phyloP scores from a whole-genome alignment of 2,888 invertebrate species.

The Drosophila multiciliata region DNA sequence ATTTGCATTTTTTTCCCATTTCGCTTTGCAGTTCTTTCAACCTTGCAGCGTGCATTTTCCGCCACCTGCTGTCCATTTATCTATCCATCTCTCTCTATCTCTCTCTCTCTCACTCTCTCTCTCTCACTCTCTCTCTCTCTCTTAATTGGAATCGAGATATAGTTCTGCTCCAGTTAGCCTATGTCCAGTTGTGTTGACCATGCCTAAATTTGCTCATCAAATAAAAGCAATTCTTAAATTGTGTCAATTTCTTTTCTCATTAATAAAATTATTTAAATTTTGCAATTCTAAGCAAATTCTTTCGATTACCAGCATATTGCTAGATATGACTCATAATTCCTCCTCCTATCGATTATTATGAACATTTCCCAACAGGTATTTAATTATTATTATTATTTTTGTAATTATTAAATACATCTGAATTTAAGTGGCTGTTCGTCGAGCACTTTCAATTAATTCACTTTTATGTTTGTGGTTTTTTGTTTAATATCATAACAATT shows the following conservation, averaged over 20 bases:
- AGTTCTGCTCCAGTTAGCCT: constrained; percentile 3
- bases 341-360: too few relatives aligned
- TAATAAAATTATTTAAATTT: neutral
- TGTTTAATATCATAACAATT: neutral
- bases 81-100: too few relatives aligned
- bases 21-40: constrained; percentile 14
- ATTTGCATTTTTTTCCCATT: constrained; percentile 61
- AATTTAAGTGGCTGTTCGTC: neutral
- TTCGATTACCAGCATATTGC: neutral
- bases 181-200: constrained; percentile 16
- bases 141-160: constrained; percentile 64
- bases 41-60: constrained; percentile 30
- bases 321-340: too few relatives aligned
- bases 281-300: neutral
- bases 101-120: neutral
- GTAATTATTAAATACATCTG: too few relatives aligned
- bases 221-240: neutral
- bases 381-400: neutral
- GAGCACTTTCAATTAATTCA: neutral
- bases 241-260: constrained; percentile 4
- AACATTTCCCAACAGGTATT: neutral
- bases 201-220: constrained; percentile 9
- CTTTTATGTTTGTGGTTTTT: neutral
- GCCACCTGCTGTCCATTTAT: constrained; percentile 26
- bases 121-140: neutral